Evolutionary conservation across 2,888 invertebrate species (phyloP).

Genomic region (Ernsta delagoae): DNA sequence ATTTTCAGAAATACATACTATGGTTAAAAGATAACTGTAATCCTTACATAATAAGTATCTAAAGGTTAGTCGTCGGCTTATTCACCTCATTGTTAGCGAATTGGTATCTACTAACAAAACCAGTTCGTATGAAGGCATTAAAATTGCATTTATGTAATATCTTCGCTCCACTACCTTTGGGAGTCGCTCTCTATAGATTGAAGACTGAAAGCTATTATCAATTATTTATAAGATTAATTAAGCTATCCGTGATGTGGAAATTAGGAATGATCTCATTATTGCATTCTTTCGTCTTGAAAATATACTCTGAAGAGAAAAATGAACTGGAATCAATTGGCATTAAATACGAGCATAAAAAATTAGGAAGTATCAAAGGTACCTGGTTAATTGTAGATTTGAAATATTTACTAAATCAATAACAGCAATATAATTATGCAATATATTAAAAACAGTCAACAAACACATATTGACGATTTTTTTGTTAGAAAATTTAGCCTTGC

Average conservation of each 20-base stretch:
- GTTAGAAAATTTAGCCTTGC: too few relatives aligned
- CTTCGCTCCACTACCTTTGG: conserved; percentile 31
- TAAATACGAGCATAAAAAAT: too few relatives aligned
- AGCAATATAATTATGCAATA: too few relatives aligned
- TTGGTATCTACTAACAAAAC: conserved; percentile 35
- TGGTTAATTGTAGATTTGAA: too few relatives aligned
- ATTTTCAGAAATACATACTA: neutral
- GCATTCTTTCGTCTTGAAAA: conserved; percentile 8
- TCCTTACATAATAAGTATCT: conserved; percentile 30
- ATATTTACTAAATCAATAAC: too few relatives aligned
- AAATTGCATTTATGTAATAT: conserved; percentile 42
- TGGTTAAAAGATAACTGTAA: conserved; percentile 40
- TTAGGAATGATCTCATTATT: conserved; percentile 2
- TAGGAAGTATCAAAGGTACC: too few relatives aligned
- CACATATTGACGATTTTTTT: too few relatives aligned
- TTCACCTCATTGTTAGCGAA: conserved; percentile 42
- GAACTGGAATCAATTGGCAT: neutral
- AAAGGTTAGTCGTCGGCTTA: conserved; percentile 36
- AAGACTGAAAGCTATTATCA: conserved; percentile 16
- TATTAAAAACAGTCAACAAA: too few relatives aligned
- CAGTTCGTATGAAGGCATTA: conserved; percentile 37
- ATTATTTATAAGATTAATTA: conserved; percentile 4
- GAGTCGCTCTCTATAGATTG: conserved; percentile 15
- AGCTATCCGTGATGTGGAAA: neutral
- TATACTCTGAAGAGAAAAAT: neutral